Base-by-base conservation (phyloP, 2,797 vertebrate species). In the Gymnoscopelus braueri region DNA sequence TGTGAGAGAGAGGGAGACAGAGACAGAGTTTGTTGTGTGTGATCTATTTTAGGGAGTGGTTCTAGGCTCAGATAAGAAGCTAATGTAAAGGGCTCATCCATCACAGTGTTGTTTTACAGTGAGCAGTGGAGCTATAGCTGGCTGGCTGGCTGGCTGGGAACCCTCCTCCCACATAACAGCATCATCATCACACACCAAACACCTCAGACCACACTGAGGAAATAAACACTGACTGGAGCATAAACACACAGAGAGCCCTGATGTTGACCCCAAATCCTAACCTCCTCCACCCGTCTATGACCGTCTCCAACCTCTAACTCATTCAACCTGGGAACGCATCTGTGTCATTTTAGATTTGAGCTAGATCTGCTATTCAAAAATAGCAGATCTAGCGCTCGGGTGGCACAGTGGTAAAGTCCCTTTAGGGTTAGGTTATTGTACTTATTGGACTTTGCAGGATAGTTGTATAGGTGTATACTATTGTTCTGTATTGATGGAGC, bases 81-180 rank as follows among this genome's bases (percentile, higher is more conserved):
- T 73, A 79, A 87, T 73, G 83, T 73, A 74, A 81, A 77, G 61
- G n/a, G 0, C 58, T 77, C 74, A 15, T 89, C 83, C 64, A 76
- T 88, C 79, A 86, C 35, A 19, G 19, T 63, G 54, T 76, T 85
- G 87, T 88, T 90, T 88, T 85, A 86, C 79, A 89, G 82, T 75
- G 58, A 65, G 72, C 71, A n/a, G 67, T 39, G 14, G 65, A 19
- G 19, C 19, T 19, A 19, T 19, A 39, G 3, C 35, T 39, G 39
- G 56, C 48, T 71, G 58, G 3, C 35, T 39, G 39, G 56, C 48
- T 71, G 58, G 66, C 65, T 3, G 60, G 61, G 78, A 88, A 85
- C 81, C 72, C 73, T 75, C 72, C 75, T 75, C 72, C 75, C 69
- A 76, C 26, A 29, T 29, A 29, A 29, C 55, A 1, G 60, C 74